Base-by-base conservation (phyloP, 2,888 invertebrate species). In the Pseudolycoriella hygida region DNA sequence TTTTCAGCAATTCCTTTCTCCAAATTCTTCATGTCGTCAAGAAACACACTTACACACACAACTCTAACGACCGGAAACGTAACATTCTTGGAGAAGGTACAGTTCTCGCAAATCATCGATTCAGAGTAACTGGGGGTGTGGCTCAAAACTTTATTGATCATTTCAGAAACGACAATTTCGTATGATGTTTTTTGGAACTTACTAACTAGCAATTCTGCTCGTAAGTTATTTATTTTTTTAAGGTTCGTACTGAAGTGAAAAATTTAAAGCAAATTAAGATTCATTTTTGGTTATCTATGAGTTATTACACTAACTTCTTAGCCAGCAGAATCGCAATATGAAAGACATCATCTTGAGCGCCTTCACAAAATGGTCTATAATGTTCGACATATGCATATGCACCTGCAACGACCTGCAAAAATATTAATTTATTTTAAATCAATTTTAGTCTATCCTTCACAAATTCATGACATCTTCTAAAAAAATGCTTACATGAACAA, bases 201-300 rank as follows among this genome's bases (percentile, higher is more conserved):
- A 8, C 8, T 25, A 8, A 6, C 5, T 2, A 41, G 14, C 6
- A 41, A 2, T n/a, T 18, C 6, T 2, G 25, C 25, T 20, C 41
- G 41, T 25, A 41, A 15, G 2, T 3, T 20, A n/a, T 41, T 41
- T 2, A 20, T n/a, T 10, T 2, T 41, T 2, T 8, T 20, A 15
- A 41, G 19, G n/a, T 41, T 19, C 15, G n/a, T 15, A 41, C 41
- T 41, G 41, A 14, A 37, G 11, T n/a, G n/a, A n/a, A n/a, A n/a
- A n/a, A n/a, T n/a, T n/a, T n/a, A n/a, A 39, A 3, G 3, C 15
- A 17, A 14, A 14, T 14, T 17, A 39, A 17, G 15, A 3, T 39
- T 17, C 15, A 14, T 41, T 20, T 20, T 11, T 41, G 19, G 14
- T 3, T n/a, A 17, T 18, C 15, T 41, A 8, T 18, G 12, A 40